Conservation (phyloP, 2,888 invertebrate species). For the Nebria brevicollis region DNA sequence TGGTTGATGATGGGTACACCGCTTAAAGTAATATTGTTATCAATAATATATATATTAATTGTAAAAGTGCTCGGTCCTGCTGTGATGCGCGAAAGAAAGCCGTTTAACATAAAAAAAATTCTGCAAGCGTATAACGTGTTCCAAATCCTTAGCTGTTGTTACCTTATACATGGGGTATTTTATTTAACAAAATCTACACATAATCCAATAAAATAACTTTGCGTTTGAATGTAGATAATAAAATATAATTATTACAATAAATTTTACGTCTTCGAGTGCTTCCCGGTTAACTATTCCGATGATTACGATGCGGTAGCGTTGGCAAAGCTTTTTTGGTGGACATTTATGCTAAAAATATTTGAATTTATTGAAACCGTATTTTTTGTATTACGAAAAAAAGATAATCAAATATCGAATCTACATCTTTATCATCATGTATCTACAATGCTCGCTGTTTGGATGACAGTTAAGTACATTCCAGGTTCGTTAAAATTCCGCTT, state of each 20-base stretch:
- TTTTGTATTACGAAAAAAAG: conserved; percentile 77
- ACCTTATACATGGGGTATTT: conserved; percentile 76
- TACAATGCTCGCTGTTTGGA: conserved; percentile 70
- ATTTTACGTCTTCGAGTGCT: conserved; percentile 68
- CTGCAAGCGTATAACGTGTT: conserved; percentile 82
- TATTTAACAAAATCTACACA: conserved; percentile 57
- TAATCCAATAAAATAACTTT: neutral
- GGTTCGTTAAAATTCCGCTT: conserved; percentile 65
- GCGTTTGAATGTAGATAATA: too few relatives aligned
- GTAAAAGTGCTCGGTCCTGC: conserved; percentile 66
- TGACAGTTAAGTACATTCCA: conserved; percentile 71
- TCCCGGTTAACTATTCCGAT: conserved; percentile 76
- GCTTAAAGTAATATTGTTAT: conserved; percentile 61
- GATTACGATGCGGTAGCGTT: conserved; percentile 69
- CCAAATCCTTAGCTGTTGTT: conserved; percentile 78
- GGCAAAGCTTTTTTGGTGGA: conserved; percentile 67
- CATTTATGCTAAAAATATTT: conserved; percentile 70
- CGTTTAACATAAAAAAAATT: conserved; percentile 72
- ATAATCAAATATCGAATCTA: conserved; percentile 75
- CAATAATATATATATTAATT: conserved; percentile 64
- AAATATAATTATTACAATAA: too few relatives aligned
- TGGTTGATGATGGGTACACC: conserved; percentile 66
- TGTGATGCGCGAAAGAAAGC: conserved; percentile 75
- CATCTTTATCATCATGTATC: conserved; percentile 80
- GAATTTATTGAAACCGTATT: conserved; percentile 78